Evolutionary conservation across 2,113 vertebrate genomes (phyloP).

Genomic region (Empidonax alnorum): DNA sequence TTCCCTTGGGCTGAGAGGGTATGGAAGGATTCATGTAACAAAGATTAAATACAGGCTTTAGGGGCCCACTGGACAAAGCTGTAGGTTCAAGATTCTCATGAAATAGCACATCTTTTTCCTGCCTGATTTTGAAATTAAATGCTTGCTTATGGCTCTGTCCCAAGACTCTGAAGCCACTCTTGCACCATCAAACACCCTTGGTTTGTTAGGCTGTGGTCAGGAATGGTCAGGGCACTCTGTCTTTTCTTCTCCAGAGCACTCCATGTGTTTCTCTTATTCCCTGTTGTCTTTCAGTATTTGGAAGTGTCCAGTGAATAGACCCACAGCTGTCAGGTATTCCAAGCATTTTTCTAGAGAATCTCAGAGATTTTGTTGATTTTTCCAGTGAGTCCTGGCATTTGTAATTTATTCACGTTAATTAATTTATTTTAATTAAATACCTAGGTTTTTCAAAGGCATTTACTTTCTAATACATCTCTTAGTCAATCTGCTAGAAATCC

Average conservation of each 20-base stretch:
- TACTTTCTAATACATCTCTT: background rate
- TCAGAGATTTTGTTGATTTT: background rate
- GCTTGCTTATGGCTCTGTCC: background rate
- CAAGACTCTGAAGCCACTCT: background rate
- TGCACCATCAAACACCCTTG: background rate
- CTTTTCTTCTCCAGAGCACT: background rate
- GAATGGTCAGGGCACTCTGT: background rate
- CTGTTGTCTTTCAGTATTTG: background rate
- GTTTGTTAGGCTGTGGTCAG: background rate
- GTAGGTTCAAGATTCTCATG: background rate
- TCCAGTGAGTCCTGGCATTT: background rate
- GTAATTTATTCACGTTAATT: background rate
- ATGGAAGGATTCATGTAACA: background rate
- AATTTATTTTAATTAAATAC: background rate
- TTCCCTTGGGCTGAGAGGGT: background rate
- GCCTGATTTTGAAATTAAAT: background rate
- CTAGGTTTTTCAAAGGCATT: background rate
- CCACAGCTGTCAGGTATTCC: background rate
- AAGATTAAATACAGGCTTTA: background rate
- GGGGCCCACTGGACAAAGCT: background rate
- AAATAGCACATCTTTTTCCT: background rate
- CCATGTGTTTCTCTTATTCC: background rate
- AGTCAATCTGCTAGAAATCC: background rate
- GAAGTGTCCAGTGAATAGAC: background rate
- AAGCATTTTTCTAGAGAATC: background rate